Conservation (phyloP, 2,888 invertebrate genomes). For the Tetranychus truncatus region DNA sequence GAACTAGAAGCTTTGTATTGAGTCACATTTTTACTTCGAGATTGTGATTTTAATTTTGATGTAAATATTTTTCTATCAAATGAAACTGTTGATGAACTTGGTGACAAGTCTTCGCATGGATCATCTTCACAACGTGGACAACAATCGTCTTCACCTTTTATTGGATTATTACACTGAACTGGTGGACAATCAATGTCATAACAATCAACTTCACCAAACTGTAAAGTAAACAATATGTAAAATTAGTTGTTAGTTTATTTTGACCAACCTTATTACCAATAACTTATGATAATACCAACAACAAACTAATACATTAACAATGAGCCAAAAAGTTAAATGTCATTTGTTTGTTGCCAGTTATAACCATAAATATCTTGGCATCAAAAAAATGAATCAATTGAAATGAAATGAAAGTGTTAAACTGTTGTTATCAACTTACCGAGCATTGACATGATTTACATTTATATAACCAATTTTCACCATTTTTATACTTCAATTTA, state of each 20-base stretch:
- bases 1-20: too few relatives aligned
- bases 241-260: background rate
- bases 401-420: conserved; percentile 5
- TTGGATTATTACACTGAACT: conserved; percentile 44
- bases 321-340: too few relatives aligned
- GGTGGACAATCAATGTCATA: conserved; percentile 68
- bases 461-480: conserved; percentile 72
- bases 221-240: background rate
- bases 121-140: conserved; percentile 52
- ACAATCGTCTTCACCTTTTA: conserved; percentile 48
- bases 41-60: background rate
- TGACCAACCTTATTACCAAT: background rate
- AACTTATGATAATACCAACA: too few relatives aligned
- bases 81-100: background rate
- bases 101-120: conserved; percentile 29
- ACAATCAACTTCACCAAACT: conserved; percentile 71
- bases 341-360: too few relatives aligned
- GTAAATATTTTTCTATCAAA: background rate
- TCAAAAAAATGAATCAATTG: background rate
- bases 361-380: too few relatives aligned
- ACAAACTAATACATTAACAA: too few relatives aligned
- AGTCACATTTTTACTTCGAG: background rate
- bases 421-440: conserved; percentile 38
- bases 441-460: conserved; percentile 81
- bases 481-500: conserved; percentile 54